phyloP scores from a whole-genome alignment of 2,888 invertebrate species.

The Cataglyphis livida region DNA sequence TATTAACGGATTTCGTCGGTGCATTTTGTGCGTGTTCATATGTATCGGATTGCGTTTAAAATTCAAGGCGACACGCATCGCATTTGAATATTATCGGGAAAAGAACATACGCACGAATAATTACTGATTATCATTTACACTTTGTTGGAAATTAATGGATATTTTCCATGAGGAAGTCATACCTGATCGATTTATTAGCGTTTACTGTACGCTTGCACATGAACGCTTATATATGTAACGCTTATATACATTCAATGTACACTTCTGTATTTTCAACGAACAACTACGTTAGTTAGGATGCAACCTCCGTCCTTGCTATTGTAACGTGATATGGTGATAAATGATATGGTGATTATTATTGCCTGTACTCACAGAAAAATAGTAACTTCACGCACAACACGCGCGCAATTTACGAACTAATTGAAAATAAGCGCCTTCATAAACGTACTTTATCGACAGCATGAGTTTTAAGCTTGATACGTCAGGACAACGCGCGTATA shows the following conservation, averaged over 20 bases:
- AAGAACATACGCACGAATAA: constrained; percentile 17
- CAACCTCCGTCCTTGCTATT: neutral
- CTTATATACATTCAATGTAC: constrained; percentile 1
- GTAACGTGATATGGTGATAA: constrained; percentile 17
- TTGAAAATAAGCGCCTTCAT: constrained; percentile 43
- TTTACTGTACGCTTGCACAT: neutral
- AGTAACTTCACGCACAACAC: neutral
- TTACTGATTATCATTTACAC: constrained; percentile 29
- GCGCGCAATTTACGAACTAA: constrained; percentile 42
- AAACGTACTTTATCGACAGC: constrained; percentile 41
- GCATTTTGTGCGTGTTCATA: constrained; percentile 12
- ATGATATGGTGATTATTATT: neutral
- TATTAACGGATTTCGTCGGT: neutral
- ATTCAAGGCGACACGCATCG: constrained; percentile 25
- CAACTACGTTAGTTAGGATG: neutral
- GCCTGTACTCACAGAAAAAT: constrained; percentile 31
- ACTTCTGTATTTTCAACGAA: constrained; percentile 15
- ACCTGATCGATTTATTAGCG: constrained; percentile 5
- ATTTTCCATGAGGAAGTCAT: constrained; percentile 38
- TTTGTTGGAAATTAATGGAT: constrained; percentile 41
- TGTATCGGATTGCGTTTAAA: constrained; percentile 15
- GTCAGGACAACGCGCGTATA: constrained; percentile 39
- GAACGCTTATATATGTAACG: neutral
- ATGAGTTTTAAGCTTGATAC: constrained; percentile 46
- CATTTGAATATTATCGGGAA: constrained; percentile 20